These are phyloP conservation scores for Conomelus anceps DNA, from an alignment of 2,888 invertebrate genomes.

Conservation along the genomic window DNA sequence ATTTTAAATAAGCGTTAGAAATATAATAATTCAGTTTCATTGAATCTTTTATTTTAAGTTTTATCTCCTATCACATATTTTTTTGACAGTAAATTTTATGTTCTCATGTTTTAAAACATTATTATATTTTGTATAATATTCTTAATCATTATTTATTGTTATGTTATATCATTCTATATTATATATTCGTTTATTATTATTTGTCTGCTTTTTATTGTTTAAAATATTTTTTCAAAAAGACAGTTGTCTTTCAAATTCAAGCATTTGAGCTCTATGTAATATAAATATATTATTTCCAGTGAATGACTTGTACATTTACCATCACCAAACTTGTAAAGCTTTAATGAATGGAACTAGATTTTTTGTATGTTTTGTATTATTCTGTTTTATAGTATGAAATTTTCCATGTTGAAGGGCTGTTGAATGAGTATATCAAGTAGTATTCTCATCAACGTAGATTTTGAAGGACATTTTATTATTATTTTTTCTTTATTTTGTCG, in stretches of 20 bases:
- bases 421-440: no score
- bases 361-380: background rate
- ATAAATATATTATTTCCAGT: background rate
- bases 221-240: background rate
- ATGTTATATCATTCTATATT: background rate
- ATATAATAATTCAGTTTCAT: background rate
- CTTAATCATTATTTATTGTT: background rate
- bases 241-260: background rate
- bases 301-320: background rate
- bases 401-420: background rate
- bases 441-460: background rate
- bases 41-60: background rate
- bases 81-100: background rate
- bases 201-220: background rate
- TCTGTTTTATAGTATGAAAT: background rate
- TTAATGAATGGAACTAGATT: background rate
- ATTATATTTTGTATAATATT: background rate
- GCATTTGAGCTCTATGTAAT: background rate
- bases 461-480: no score
- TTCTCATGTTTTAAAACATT: background rate
- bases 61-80: background rate
- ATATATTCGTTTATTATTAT: background rate
- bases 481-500: no score
- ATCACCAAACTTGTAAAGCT: background rate
- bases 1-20: background rate